Percentiles rank a stretch among this genome's conserved stretches.
Evolutionary conservation across 92 coral and sea anemone species (phyloP).

Genomic region (Epizoanthus scotinus): DNA sequence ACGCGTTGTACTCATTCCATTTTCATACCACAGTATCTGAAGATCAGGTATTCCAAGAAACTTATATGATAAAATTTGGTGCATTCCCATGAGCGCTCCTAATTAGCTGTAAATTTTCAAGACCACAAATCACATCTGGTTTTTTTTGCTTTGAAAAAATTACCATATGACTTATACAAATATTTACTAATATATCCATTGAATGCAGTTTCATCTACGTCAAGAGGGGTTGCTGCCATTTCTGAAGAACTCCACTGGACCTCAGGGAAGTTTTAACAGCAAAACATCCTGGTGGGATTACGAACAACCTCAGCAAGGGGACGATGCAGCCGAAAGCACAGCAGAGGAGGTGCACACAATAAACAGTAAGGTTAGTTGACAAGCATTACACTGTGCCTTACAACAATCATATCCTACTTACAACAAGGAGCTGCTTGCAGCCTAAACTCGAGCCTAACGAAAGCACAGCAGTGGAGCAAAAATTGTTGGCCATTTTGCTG

Average conservation of each 20-base stretch:
- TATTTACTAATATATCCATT: background rate
- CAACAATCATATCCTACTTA: no score
- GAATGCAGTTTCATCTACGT: constrained; percentile 42
- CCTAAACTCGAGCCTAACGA: no score
- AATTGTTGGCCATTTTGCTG: no score
- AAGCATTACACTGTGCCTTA: background rate
- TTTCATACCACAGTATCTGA: constrained; percentile 47
- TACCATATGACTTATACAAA: no score
- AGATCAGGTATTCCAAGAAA: constrained; percentile 43
- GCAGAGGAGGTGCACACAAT: constrained; percentile 41
- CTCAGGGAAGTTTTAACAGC: constrained; percentile 29
- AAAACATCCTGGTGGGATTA: constrained; percentile 52
- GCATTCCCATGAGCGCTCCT: no score
- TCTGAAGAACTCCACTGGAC: constrained; percentile 39
- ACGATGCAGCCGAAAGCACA: background rate
- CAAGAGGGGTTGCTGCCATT: constrained; percentile 48
- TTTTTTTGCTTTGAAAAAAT: no score
- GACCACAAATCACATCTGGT: no score
- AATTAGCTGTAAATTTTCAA: no score
- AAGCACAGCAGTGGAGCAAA: no score
- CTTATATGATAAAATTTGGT: constrained; percentile 20
- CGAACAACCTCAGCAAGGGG: constrained; percentile 42
- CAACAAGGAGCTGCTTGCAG: no score
- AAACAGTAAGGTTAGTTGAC: constrained; percentile 33
- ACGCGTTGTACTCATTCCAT: constrained; percentile 39